Conservation (phyloP, 1,140 invertebrate species). For the Neodiprion virginianus region DNA sequence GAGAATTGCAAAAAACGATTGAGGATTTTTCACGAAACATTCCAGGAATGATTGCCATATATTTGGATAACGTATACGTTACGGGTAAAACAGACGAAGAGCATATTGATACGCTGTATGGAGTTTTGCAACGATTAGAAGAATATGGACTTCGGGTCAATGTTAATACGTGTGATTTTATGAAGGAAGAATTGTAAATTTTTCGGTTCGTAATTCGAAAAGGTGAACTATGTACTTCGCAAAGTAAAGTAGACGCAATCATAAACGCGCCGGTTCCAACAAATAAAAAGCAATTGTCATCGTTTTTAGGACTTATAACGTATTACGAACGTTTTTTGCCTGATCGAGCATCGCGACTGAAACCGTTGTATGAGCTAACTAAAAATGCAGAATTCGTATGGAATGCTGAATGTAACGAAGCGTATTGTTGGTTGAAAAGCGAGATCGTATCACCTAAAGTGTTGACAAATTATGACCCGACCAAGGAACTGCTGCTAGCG, state of each 20-base stretch:
- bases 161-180: constrained; percentile 16
- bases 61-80: constrained; percentile 25
- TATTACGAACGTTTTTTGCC: constrained; percentile 37
- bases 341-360: constrained; percentile 16
- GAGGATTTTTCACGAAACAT: constrained; percentile 19
- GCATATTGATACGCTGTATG: constrained; percentile 15
- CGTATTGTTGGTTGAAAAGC: constrained; percentile 42
- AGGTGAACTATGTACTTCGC: neutral
- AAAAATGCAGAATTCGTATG: constrained; percentile 25
- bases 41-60: constrained; percentile 12
- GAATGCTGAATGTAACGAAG: constrained; percentile 27
- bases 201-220: constrained; percentile 8
- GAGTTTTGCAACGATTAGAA: constrained; percentile 11
- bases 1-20: constrained; percentile 26
- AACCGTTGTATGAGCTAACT: constrained; percentile 22
- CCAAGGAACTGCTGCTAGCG: constrained; percentile 27
- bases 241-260: constrained; percentile 38
- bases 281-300: constrained; percentile 29
- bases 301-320: constrained; percentile 35
- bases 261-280: constrained; percentile 31
- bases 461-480: constrained; percentile 33
- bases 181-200: constrained; percentile 14
- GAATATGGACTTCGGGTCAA: constrained; percentile 16
- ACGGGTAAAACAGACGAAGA: constrained; percentile 20
- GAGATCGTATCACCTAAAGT: constrained; percentile 35